Evolutionary conservation across 2,888 invertebrate genomes (phyloP).

Genomic region (Rambutsinella grinnellia): DNA sequence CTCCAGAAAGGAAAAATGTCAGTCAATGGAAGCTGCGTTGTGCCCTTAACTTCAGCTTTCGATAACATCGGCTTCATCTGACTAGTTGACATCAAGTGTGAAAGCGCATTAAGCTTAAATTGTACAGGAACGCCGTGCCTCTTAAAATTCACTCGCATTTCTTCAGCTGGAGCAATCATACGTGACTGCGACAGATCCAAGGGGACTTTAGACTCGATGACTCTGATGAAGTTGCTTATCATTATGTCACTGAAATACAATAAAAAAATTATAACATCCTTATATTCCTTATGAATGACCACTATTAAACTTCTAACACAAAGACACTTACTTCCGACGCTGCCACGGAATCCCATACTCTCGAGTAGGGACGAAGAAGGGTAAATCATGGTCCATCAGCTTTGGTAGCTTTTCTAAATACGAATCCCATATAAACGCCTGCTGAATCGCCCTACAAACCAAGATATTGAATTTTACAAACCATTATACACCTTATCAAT

Average conservation of each 20-base stretch:
- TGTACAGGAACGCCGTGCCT: constrained; percentile 68
- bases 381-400: constrained; percentile 78
- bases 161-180: constrained; percentile 48
- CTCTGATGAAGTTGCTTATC: constrained; percentile 56
- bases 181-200: constrained; percentile 25
- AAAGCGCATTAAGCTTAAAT: constrained; percentile 77
- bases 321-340: constrained; percentile 76
- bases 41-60: constrained; percentile 70
- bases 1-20: constrained; percentile 82
- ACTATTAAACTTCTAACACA: not conserved
- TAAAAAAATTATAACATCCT: not conserved
- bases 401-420: constrained; percentile 84
- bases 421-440: constrained; percentile 75
- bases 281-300: not conserved
- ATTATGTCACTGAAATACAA: constrained; percentile 55
- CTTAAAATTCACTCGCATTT: constrained; percentile 47
- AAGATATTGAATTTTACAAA: not conserved
- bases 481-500: not conserved
- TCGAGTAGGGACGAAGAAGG: constrained; percentile 79
- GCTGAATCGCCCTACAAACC: constrained; percentile 67
- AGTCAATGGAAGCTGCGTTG: constrained; percentile 75
- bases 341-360: constrained; percentile 80
- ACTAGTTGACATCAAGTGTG: constrained; percentile 76
- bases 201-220: constrained; percentile 55
- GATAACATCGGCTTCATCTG: constrained; percentile 74